Conservation (phyloP, 1,140 invertebrate genomes). For the Drosophila bocki region DNA sequence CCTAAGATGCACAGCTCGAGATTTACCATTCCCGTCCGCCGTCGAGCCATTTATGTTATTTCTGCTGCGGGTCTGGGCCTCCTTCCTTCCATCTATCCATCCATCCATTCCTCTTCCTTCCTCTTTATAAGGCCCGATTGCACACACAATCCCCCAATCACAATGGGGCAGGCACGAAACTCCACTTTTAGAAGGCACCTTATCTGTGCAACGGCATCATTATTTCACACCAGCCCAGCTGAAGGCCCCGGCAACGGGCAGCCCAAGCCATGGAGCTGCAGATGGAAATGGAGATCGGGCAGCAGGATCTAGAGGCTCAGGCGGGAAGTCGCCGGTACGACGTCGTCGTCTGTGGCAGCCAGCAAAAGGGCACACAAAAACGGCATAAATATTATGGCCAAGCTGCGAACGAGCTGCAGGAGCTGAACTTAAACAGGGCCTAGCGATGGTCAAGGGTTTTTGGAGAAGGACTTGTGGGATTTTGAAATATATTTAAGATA, state of each 20-base stretch:
- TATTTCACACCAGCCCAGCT: slow-evolving; percentile 77
- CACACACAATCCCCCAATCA: slow-evolving; percentile 57
- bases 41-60: slow-evolving; percentile 61
- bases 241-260: slow-evolving; percentile 46
- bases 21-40: slow-evolving; percentile 52
- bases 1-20: slow-evolving; percentile 59
- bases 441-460: slow-evolving; percentile 32
- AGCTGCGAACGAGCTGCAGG: slow-evolving; percentile 54
- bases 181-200: slow-evolving; percentile 78
- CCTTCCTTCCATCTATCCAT: not conserved
- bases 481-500: not conserved
- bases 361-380: slow-evolving; percentile 73
- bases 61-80: slow-evolving; percentile 14
- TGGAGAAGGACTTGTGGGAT: no score
- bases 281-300: slow-evolving; percentile 27
- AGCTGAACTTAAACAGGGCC: slow-evolving; percentile 33
- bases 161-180: slow-evolving; percentile 78
- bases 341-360: slow-evolving; percentile 48
- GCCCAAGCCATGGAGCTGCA: slow-evolving; percentile 13
- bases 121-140: slow-evolving; percentile 58
- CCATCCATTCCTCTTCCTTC: slow-evolving; percentile 7
- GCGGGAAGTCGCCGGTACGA: slow-evolving; percentile 6
- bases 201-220: slow-evolving; percentile 81
- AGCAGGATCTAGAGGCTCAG: slow-evolving; percentile 11
- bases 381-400: slow-evolving; percentile 81